These are phyloP conservation scores for Nothobranchius furzeri DNA, from an alignment of 2,113 vertebrate species.

Conservation along the genomic window DNA sequence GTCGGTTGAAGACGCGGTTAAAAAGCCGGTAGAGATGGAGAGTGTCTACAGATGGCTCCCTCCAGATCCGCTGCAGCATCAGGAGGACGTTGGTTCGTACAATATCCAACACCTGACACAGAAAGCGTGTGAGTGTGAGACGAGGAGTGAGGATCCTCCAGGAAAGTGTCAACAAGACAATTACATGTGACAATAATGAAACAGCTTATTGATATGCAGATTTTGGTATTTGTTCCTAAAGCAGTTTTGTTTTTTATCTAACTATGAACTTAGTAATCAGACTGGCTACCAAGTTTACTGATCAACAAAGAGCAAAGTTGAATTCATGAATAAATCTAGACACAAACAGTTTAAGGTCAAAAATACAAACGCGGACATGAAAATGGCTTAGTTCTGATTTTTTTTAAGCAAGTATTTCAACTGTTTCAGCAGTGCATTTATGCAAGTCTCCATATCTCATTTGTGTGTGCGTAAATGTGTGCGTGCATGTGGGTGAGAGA, in stretches of 20 bases:
- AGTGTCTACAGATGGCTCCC: constrained; percentile 88
- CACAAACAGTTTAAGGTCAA: not conserved
- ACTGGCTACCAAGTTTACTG: constrained; percentile 15
- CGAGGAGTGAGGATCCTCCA: constrained; percentile 11
- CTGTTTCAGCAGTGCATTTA: constrained; percentile 5
- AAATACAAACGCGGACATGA: constrained; percentile 2
- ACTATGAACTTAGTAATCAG: constrained; percentile 20
- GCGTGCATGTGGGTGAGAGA: no score
- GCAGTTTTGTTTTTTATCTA: constrained; percentile 11
- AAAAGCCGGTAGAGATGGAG: constrained; percentile 91
- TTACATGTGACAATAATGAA: constrained; percentile 8
- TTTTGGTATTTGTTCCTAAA: constrained; percentile 27
- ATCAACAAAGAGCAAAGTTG: constrained; percentile 11
- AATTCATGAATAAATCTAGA: constrained; percentile 21
- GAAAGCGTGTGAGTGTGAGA: not conserved
- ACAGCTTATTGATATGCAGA: constrained; percentile 14
- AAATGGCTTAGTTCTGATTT: constrained; percentile 24
- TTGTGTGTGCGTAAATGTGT: constrained; percentile 1
- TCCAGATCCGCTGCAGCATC: constrained; percentile 91
- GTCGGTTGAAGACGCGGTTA: constrained; percentile 91
- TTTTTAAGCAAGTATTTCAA: constrained; percentile 7
- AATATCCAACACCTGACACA: constrained; percentile 91
- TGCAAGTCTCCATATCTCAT: constrained; percentile 7
- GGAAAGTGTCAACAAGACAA: constrained; percentile 17
- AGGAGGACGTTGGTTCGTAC: constrained; percentile 89